Evolutionary conservation across 2,888 invertebrate species (phyloP).

Genomic region (Pristionchus fissidentatus): DNA sequence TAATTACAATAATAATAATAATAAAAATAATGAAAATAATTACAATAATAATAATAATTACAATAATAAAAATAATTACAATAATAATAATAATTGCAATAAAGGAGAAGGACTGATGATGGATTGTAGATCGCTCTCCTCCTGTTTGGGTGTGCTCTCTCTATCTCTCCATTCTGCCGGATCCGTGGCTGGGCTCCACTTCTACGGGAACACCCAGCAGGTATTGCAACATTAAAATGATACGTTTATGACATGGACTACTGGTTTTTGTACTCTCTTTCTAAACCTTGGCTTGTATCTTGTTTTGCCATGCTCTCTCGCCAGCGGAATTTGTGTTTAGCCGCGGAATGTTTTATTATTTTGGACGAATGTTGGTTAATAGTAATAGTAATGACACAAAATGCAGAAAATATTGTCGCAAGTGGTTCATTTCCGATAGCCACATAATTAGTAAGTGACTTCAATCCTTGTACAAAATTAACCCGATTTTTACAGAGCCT

Average conservation of each 20-base stretch:
- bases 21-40: background rate
- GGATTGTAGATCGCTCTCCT: constrained; percentile 27
- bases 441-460: too few relatives aligned
- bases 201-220: constrained; percentile 37
- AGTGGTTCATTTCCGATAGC: too few relatives aligned
- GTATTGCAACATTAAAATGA: background rate
- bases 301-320: too few relatives aligned
- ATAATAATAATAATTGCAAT: background rate
- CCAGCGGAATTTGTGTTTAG: too few relatives aligned
- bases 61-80: background rate
- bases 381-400: too few relatives aligned
- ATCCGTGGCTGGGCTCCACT: background rate
- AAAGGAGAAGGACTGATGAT: background rate
- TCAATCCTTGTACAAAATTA: too few relatives aligned
- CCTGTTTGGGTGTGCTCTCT: constrained; percentile 4
- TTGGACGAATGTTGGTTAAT: background rate
- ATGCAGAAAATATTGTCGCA: too few relatives aligned
- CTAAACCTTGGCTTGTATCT: too few relatives aligned
- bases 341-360: too few relatives aligned
- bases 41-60: background rate
- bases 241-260: too few relatives aligned
- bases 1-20: background rate
- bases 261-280: too few relatives aligned
- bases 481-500: background rate
- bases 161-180: constrained; percentile 1